Base-by-base conservation (phyloP, 2,797 vertebrate species). In the Limnodromus scolopaceus region DNA sequence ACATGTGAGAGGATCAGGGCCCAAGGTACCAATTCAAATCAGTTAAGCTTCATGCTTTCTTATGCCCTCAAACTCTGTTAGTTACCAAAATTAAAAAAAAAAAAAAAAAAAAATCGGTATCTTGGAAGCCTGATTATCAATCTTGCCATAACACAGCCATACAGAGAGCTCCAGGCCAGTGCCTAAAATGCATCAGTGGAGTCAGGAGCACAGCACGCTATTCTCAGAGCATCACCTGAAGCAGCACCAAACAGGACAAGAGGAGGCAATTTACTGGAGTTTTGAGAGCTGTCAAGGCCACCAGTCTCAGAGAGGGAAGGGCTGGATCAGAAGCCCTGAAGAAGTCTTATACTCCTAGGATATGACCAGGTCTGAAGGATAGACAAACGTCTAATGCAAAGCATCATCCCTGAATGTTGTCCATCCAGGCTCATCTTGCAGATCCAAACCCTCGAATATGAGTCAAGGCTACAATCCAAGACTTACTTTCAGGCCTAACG, bases 161-260 rank as follows among this genome's bases (percentile, higher is more conserved):
- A 32, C 5, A n/a, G 27, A 79, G 8, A 6, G 13, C 57, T 89
- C 10, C 28, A 87, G 38, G 15, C 3, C 10, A 24, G 20, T 34
- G 6, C 6, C 4, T 41, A 19, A 9, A 23, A 8, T 32, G 9
- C 23, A 36, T 34, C 16, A 27, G 0, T 3, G n/a, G 30, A n/a
- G 15, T 82, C 58, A 60, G 22, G 28, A 65, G 14, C 20, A 72
- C 16, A 58, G 11, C 6, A 72, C 7, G 9, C 23, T 58, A 14
- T 79, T 82, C 84, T 69, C 34, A 87, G 58, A 84, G 38, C 14
- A 58, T 23, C 55, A 58, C 55, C 36, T 45, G 27, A 20, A 71
- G 16, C 16, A 54, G 10, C 22, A 70, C 9, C 55, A 39, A 69
- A n/a, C 19, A 57, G 18, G 13, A 43, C 7, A 20, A 68, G 55